Evolutionary conservation across 2,888 invertebrate genomes (phyloP).

Genomic region (Cryptus armator): DNA sequence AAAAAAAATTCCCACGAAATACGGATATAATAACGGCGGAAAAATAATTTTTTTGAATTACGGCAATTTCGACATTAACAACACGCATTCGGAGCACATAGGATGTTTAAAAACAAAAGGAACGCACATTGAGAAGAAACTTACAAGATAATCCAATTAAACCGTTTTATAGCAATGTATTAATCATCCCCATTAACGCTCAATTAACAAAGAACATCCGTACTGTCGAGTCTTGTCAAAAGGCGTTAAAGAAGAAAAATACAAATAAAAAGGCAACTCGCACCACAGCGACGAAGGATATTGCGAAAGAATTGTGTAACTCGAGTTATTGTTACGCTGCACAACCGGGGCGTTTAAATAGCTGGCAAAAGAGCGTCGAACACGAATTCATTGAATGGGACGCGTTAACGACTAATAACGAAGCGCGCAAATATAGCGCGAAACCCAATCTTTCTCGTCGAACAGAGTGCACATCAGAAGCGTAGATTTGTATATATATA

Average conservation of each 20-base stretch:
- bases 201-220: no score
- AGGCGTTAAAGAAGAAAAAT: neutral
- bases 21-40: no score
- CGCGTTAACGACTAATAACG: slow-evolving; percentile 79
- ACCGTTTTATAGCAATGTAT: no score
- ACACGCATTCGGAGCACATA: no score
- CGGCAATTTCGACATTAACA: no score
- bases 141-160: no score
- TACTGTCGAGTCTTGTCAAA: no score
- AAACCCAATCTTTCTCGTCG: slow-evolving; percentile 14
- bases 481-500: neutral
- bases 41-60: no score
- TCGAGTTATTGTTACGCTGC: neutral
- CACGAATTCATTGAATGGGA: slow-evolving; percentile 65
- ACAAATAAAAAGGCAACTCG: neutral
- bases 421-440: slow-evolving; percentile 77
- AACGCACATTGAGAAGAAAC: no score
- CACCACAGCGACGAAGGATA: neutral
- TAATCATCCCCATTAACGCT: no score
- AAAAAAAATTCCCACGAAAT: no score
- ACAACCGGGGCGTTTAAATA: slow-evolving; percentile 10
- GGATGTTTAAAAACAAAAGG: no score
- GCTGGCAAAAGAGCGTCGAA: slow-evolving; percentile 58
- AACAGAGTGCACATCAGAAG: neutral
- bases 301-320: neutral